Evolutionary conservation across 2,113 vertebrate species (phyloP).

Genomic region (Nothoprocta pentlandii): DNA sequence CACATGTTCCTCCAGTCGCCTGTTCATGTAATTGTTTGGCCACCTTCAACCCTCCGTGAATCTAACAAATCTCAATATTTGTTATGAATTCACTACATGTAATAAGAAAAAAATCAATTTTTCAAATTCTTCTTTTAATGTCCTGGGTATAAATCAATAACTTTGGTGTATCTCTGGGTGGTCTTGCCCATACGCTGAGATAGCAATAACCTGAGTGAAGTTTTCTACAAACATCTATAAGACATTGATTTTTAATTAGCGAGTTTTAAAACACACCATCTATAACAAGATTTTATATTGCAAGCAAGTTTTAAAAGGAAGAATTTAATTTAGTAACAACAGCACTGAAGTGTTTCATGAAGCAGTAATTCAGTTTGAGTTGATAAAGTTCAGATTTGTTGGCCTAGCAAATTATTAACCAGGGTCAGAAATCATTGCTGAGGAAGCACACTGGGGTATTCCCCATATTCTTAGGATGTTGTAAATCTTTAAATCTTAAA

Average conservation of each 20-base stretch:
- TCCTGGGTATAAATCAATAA: not conserved
- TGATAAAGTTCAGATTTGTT: slow-evolving; percentile 41
- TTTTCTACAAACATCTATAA: not conserved
- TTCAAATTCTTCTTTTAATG: not conserved
- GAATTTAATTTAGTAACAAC: slow-evolving; percentile 27
- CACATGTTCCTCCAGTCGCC: not conserved
- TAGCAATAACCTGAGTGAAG: not conserved
- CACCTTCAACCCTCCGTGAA: not conserved
- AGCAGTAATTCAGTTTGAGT: slow-evolving; percentile 24
- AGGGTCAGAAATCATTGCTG: slow-evolving; percentile 19
- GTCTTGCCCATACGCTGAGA: not conserved
- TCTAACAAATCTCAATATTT: not conserved
- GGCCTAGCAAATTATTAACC: slow-evolving; percentile 30
- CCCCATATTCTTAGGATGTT: not conserved
- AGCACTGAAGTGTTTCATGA: not conserved
- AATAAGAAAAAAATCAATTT: not conserved
- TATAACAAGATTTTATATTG: not conserved
- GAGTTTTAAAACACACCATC: not conserved
- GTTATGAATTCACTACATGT: not conserved
- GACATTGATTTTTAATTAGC: not conserved
- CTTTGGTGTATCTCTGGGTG: not conserved
- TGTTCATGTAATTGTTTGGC: not conserved
- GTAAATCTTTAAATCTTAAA: not conserved
- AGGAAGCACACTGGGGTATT: slow-evolving; percentile 15
- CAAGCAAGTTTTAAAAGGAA: not conserved